These are phyloP conservation scores for Cydia fagiglandana DNA, from an alignment of 1,140 invertebrate genomes.

Conservation along the genomic window DNA sequence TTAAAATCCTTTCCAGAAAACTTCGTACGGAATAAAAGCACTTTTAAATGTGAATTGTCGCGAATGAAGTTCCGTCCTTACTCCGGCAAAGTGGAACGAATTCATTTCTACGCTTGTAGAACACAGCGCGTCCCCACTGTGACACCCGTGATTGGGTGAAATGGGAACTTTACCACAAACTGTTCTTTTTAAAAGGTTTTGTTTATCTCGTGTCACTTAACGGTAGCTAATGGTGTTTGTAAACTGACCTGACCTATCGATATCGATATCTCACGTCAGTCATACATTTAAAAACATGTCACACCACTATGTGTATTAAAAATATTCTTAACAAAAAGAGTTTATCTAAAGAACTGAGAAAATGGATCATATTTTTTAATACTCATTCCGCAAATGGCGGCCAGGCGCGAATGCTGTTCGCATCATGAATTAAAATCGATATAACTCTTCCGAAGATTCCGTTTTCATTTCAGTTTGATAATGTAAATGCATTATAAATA, in stretches of 20 bases:
- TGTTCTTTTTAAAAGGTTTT: slow-evolving; percentile 29
- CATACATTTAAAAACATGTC: background rate
- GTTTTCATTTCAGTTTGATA: slow-evolving; percentile 12
- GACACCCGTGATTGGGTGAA: slow-evolving; percentile 13
- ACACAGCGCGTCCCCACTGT: slow-evolving; percentile 12
- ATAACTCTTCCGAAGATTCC: slow-evolving; percentile 6
- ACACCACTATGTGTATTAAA: background rate
- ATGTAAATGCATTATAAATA: slow-evolving; percentile 7
- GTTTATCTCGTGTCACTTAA: slow-evolving; percentile 27
- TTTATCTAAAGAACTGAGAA: background rate
- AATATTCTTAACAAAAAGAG: background rate
- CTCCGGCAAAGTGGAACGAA: slow-evolving; percentile 9
- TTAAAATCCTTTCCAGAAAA: background rate
- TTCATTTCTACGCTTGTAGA: slow-evolving; percentile 27
- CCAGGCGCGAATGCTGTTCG: slow-evolving; percentile 22
- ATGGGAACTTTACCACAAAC: slow-evolving; percentile 18
- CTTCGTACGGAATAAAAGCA: background rate
- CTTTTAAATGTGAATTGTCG: slow-evolving; percentile 12
- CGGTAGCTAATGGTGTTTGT: slow-evolving; percentile 22
- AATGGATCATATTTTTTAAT: slow-evolving; percentile 4
- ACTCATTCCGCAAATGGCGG: slow-evolving; percentile 29
- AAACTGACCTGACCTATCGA: slow-evolving; percentile 31
- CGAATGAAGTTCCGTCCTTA: slow-evolving; percentile 20
- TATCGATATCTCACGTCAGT: background rate
- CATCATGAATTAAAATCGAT: slow-evolving; percentile 9